Percentiles rank a stretch among this genome's conserved stretches.
Conservation (phyloP, 2,113 vertebrate genomes). For the Hippocampus comes region DNA sequence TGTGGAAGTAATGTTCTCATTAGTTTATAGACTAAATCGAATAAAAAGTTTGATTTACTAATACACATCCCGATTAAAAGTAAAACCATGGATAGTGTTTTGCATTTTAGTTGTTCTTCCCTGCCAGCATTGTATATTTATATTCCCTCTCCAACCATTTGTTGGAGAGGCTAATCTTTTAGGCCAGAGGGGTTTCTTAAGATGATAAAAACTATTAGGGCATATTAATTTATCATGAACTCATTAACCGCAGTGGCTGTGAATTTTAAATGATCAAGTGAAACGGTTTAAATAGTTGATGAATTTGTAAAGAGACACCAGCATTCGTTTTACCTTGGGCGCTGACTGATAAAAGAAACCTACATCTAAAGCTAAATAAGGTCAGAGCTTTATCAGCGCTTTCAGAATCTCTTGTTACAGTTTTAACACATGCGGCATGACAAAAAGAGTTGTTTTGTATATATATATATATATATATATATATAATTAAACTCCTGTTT, state of each 20-base stretch:
- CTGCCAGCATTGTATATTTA: background rate
- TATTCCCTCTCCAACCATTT: background rate
- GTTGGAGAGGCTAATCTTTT: background rate
- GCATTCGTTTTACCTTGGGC: background rate
- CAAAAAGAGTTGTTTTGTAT: no score
- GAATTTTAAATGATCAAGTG: conserved; percentile 15
- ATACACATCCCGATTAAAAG: background rate
- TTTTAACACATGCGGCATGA: no score
- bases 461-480: no score
- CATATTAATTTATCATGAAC: conserved; percentile 10
- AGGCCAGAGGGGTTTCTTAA: background rate
- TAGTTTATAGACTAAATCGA: background rate
- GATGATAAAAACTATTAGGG: conserved; percentile 12
- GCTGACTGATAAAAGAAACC: background rate
- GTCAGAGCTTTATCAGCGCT: background rate
- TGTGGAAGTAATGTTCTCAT: background rate
- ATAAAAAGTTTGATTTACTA: background rate
- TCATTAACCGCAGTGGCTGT: conserved; percentile 2
- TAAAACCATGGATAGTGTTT: background rate
- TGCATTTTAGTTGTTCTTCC: background rate
- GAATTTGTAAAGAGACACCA: background rate
- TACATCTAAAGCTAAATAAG: conserved; percentile 1
- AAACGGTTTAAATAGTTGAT: conserved; percentile 6
- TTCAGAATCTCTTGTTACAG: no score
- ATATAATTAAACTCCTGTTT: no score